These are phyloP conservation scores for Penaeus monodon DNA, from an alignment of 2,888 invertebrate genomes.

Conservation along the genomic window DNA sequence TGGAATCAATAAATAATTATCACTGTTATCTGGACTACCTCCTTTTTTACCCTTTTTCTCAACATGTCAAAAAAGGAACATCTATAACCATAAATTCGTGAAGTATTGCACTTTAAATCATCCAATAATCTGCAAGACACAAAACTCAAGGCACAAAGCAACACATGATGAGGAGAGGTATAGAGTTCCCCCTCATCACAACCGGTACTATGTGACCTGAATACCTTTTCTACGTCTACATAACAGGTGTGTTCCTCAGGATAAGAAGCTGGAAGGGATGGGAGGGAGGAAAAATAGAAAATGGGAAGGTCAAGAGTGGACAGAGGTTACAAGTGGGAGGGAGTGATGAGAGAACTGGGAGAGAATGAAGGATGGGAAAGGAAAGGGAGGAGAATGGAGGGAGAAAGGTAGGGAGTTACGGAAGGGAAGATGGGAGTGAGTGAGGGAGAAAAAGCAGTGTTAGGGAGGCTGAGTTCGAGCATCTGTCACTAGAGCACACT, in stretches of 20 bases:
- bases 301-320: constrained; percentile 18
- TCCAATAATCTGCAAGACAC: constrained; percentile 32
- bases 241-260: neutral
- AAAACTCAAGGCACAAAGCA: constrained; percentile 55
- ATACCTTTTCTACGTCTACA: neutral
- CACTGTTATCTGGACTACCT: too few relatives aligned
- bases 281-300: neutral
- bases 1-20: too few relatives aligned
- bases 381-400: constrained; percentile 5
- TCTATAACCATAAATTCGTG: neutral
- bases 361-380: constrained; percentile 14
- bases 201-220: constrained; percentile 25
- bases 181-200: constrained; percentile 41
- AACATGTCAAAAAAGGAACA: too few relatives aligned
- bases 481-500: constrained; percentile 4
- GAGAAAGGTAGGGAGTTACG: neutral
- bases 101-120: constrained; percentile 30
- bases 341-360: neutral
- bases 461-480: neutral
- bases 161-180: constrained; percentile 23
- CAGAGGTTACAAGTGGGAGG: neutral
- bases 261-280: neutral
- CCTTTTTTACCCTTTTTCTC: too few relatives aligned
- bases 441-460: neutral
- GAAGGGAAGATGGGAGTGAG: constrained; percentile 22